Evolutionary conservation across 2,113 vertebrate species (phyloP).

Genomic region (Leiothrix lutea): DNA sequence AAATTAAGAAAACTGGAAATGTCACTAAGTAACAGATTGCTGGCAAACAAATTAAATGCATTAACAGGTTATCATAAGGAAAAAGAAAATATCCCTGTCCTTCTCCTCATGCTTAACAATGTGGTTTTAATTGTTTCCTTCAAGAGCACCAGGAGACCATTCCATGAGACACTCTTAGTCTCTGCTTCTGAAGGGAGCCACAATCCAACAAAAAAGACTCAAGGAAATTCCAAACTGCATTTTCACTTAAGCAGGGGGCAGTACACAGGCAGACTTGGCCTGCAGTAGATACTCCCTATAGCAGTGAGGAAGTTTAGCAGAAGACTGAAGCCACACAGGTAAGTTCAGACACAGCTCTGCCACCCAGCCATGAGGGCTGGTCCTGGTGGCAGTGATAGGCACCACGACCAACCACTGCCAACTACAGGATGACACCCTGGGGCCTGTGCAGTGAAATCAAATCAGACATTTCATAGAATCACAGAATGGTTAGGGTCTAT

Average conservation of each 20-base stretch:
- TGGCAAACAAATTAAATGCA: neutral
- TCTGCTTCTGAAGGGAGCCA: neutral
- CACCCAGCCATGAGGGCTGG: fast-evolving
- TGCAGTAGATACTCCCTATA: neutral
- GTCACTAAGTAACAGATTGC: neutral
- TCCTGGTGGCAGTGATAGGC: neutral
- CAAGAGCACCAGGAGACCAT: neutral
- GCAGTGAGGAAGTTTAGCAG: neutral
- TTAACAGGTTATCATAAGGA: neutral
- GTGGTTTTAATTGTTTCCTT: neutral
- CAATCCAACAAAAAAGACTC: neutral
- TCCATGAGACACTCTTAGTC: neutral
- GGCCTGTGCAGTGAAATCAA: neutral
- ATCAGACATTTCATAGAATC: neutral
- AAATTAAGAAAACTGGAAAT: neutral
- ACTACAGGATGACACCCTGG: neutral
- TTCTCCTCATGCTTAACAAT: neutral
- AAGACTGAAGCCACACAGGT: neutral
- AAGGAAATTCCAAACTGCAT: neutral
- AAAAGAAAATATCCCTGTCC: neutral
- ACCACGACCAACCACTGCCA: neutral
- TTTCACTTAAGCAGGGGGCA: neutral
- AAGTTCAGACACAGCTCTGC: fast-evolving
- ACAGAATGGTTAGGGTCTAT: neutral
- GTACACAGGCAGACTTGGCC: neutral